phyloP scores from a whole-genome alignment of 1,140 invertebrate genomes.

The Daktulosphaira vitifoliae region DNA sequence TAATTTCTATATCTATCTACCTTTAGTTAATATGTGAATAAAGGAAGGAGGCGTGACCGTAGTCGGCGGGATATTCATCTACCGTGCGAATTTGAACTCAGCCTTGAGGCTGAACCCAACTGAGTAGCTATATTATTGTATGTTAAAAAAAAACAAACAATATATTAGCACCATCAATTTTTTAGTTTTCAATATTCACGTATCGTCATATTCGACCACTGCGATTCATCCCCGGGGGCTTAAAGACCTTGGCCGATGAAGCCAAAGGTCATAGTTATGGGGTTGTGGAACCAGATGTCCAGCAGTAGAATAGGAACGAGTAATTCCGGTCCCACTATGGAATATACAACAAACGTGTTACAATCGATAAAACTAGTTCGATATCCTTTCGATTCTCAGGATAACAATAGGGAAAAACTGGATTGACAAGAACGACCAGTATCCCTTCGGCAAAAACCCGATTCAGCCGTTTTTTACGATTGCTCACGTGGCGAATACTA shows the following conservation, averaged over 20 bases:
- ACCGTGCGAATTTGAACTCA: background rate
- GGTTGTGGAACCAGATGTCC: constrained; percentile 18
- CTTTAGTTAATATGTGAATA: background rate
- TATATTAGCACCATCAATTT: no score
- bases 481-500: background rate
- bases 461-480: constrained; percentile 7
- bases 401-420: constrained; percentile 14
- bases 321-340: constrained; percentile 26
- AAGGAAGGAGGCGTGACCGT: constrained; percentile 9
- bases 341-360: constrained; percentile 12
- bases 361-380: constrained; percentile 33
- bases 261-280: background rate
- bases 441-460: constrained; percentile 19
- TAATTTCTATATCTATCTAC: no score
- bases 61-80: constrained; percentile 1
- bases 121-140: no score
- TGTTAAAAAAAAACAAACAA: no score
- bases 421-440: constrained; percentile 20
- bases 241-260: background rate
- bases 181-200: no score
- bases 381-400: background rate
- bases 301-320: constrained; percentile 18
- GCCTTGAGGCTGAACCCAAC: constrained; percentile 1
- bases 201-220: constrained; percentile 7
- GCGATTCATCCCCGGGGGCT: constrained; percentile 18